Evolutionary conservation across 2,888 invertebrate species (phyloP).

Genomic region (Chrysomela aeneicollis): DNA sequence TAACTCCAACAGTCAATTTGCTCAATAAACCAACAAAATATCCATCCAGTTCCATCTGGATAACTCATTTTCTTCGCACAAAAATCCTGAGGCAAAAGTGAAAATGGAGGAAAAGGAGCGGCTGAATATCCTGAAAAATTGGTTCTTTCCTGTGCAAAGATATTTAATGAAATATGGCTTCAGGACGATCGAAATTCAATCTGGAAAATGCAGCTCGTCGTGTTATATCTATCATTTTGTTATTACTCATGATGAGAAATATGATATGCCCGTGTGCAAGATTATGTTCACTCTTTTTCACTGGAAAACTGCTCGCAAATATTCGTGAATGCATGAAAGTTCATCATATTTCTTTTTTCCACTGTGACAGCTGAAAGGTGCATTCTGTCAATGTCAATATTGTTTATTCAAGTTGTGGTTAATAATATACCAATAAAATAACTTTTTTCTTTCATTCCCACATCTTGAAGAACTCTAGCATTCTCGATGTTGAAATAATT

Average conservation of each 20-base stretch:
- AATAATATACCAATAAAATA: too few relatives aligned
- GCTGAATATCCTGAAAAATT: conserved; percentile 2
- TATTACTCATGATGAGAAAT: not conserved
- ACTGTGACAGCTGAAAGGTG: too few relatives aligned
- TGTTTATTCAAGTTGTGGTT: too few relatives aligned
- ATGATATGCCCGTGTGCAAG: too few relatives aligned
- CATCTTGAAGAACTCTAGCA: too few relatives aligned
- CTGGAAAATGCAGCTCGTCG: not conserved
- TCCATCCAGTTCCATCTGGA: not conserved
- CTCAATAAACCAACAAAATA: not conserved
- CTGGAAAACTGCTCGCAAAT: too few relatives aligned
- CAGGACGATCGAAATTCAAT: not conserved
- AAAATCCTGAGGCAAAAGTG: conserved; percentile 1
- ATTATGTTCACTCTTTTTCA: too few relatives aligned
- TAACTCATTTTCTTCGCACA: not conserved
- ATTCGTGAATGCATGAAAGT: too few relatives aligned
- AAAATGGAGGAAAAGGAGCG: not conserved
- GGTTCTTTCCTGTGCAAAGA: conserved; percentile 3
- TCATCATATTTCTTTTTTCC: too few relatives aligned
- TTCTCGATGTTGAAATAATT: too few relatives aligned
- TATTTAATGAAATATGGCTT: conserved; percentile 1
- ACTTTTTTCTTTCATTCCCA: too few relatives aligned
- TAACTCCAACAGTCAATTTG: not conserved
- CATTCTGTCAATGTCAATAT: too few relatives aligned
- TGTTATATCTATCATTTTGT: not conserved